Evolutionary conservation across 2,797 vertebrate genomes (phyloP), one percentile per base, ranked within the genome.

Genomic region (Peromyscus aztecus): DNA sequence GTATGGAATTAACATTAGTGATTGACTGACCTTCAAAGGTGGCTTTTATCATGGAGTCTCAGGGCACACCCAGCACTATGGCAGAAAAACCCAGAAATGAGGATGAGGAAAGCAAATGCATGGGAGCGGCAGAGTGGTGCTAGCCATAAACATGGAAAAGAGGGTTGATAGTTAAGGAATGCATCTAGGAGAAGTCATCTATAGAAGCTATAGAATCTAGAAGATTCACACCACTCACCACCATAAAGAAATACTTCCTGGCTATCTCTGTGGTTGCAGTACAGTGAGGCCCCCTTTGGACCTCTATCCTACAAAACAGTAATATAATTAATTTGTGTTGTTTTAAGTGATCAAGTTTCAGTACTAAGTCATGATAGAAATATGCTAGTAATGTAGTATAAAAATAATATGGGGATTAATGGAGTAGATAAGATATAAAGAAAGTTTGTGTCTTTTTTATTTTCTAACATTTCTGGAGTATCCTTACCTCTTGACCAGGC

Each of bases 61-160:
- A n/a, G 1, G 1, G 17, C 17, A 4, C 7, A n/a, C 27, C 43
- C n/a, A 19, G 0, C n/a, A 1, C 24, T 34, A 78, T 37, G 63
- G 17, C 49, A 23, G 19, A 27, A 2, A 12, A 69, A 24, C n/a
- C 69, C 17, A 71, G 75, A 24, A 19, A 1, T n/a, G 0, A 52
- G 57, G 55, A 52, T 57, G 40, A 57, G 4, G 5, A 49, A 71
- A 71, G 2, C 6, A 65, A 37, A 40, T 16, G 7, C 17, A 4
- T 21, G 10, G 52, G 63, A 55, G 29, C 0, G 5, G 27, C 34
- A 10, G 0, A 34, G 1, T 17, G 0, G 13, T 21, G 4, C 40
- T n/a, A 11, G 31, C 71, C 75, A 31, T 52, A 55, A 89, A 43
- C 27, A 4, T 61, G n/a, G 17, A 17, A 10, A 21, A 89, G n/a